Evolutionary conservation across 2,797 vertebrate genomes (phyloP), one percentile per base, ranked within the genome.

Genomic region (Ataeniobius toweri): DNA sequence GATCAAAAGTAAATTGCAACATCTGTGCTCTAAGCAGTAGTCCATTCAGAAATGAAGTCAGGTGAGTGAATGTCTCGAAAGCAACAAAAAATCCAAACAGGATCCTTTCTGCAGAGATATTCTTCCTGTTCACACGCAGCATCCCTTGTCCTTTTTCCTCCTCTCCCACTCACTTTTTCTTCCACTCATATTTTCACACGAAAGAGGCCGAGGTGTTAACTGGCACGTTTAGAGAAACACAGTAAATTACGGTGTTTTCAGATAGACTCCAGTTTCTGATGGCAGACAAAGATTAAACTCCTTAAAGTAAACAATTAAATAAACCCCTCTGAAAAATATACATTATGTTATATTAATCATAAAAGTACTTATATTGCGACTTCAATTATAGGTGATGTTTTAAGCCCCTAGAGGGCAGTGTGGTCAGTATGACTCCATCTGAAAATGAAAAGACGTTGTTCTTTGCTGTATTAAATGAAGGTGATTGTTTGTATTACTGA

Each of bases 91-190:
- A 82, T 78, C 75, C 71, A 80, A 73, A 28, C 76, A 75, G 73
- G 74, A 88, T 79, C 79, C 80, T 83, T 74, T 86, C 28, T 77
- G 81, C 74, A 87, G 80, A 88, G 83, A 83, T 82, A 87, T 88
- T 76, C 79, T 85, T 70, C 79, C 73, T 73, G 14, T 86, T 39
- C 74, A 85, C 24, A 77, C 70, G 83, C 83, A 88, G 83, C 85
- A 72, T 90, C 82, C 79, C 61, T 67, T 61, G 61, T 41, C 84
- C 85, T 85, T 84, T 77, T 88, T 92, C 80, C 80, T 88, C 80
- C 86, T 85, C 87, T 86, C 74, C 82, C 82, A 85, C 87, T 86
- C 82, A 86, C 41, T 87, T 92, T 69, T 91, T 85, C 69, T 88
- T 80, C 81, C 79, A 83, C 83, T 89, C 78, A 76, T 73, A 76